Base-by-base conservation (phyloP, 2,113 vertebrate genomes). In the Psilopsiagon aymara region DNA sequence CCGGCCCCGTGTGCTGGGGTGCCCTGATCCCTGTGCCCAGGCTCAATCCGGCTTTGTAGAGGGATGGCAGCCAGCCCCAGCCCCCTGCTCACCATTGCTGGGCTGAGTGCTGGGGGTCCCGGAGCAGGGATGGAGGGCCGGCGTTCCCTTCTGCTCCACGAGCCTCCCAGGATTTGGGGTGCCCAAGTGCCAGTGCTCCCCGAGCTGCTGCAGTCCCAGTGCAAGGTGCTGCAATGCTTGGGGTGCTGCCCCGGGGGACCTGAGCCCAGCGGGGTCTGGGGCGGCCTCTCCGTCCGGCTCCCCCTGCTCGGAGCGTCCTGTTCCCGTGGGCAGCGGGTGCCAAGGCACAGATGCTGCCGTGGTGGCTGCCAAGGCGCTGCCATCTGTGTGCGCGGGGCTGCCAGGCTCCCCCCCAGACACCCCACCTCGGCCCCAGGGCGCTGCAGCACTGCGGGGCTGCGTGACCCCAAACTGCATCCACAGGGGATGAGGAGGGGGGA, bases 321-420 rank as follows among this genome's bases (percentile, higher is more conserved):
- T 97, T 95, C 86, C 96, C 74, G 95, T 94, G 94, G 96, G 94
- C 94, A 78, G 94, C 82, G 57, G 88, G 90, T 39, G 44, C 33
- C 44, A 82, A 95, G 95, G 90, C 94, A 1, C 94, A 97, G 96
- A 97, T 93, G 94, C 95, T 73, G 46, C 92, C 10, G 51, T 4
- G n/a, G 76, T 29, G 76, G 64, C 92, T 96, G 96, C 96, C 95
- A 92, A 95, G 78, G 90, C 53, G 10, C 94, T 93, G 95, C 96
- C 95, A 96, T 94, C 95, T 95, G 95, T 53, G 89, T 86, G 73
- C 19, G 4, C 19, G 4, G 93, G 59, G 93, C 92, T 91, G 96
- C 96, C 96, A 95, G 92, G 93, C 76, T 64, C 19, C 55, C n/a
- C n/a, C 73, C 17, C 9, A 5, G 53, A 43, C 49, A 33, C 49